These are phyloP conservation scores for Leucoraja erinaceus DNA, from an alignment of 2,113 vertebrate species.

Conservation along the genomic window DNA sequence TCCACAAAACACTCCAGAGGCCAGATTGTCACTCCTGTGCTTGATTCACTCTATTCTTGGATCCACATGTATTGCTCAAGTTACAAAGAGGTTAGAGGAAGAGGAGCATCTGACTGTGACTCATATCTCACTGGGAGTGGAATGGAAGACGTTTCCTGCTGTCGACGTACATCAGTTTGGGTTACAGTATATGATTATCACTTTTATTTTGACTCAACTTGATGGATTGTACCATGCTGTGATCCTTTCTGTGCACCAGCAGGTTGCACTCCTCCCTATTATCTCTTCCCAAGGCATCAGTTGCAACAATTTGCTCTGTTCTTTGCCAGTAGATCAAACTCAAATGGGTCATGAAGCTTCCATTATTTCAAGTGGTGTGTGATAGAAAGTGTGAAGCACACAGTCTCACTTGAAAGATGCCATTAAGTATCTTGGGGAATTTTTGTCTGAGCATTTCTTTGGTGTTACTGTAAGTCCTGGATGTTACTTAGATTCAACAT, in stretches of 20 bases:
- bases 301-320: neutral
- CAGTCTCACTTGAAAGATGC: no score
- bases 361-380: neutral
- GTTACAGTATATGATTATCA: constrained; percentile 12
- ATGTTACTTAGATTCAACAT: no score
- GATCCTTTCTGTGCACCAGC: neutral
- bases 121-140: neutral
- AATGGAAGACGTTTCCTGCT: neutral
- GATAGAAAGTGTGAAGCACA: neutral
- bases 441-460: no score
- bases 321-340: neutral
- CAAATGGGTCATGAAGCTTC: neutral
- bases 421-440: no score
- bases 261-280: constrained; percentile 4
- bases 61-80: neutral
- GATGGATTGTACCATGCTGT: constrained; percentile 9
- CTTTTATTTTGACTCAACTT: neutral
- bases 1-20: neutral
- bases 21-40: no score
- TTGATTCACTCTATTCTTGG: neutral
- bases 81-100: neutral
- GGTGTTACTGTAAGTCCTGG: no score
- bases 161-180: neutral
- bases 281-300: neutral
- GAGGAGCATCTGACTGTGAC: neutral